phyloP scores from a whole-genome alignment of 2,888 invertebrate species.

The Conchocele bisecta region DNA sequence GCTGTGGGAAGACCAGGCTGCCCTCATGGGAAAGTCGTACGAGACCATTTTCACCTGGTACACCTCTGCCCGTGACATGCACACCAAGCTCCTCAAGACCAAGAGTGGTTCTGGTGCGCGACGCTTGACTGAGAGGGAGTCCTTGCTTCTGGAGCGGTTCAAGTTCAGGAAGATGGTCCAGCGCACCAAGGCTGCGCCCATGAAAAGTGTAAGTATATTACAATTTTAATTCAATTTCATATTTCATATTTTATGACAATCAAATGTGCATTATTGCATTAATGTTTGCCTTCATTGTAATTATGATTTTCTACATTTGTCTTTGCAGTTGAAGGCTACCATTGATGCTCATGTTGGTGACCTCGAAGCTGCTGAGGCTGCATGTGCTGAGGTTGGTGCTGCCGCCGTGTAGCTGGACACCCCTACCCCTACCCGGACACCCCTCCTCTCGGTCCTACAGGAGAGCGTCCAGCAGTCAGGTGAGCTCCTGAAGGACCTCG shows the following conservation, averaged over 20 bases:
- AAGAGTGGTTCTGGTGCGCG: background rate
- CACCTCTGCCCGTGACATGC: too few relatives aligned
- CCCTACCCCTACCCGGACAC: background rate
- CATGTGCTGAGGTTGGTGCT: background rate
- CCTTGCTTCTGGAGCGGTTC: background rate
- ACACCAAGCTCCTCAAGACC: too few relatives aligned
- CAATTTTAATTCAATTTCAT: too few relatives aligned
- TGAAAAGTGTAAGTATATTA: too few relatives aligned
- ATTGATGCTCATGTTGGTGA: background rate
- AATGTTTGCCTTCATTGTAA: background rate
- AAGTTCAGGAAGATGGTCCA: background rate
- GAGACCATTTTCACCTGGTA: background rate
- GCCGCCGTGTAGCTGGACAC: background rate
- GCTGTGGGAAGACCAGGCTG: background rate
- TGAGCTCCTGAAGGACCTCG: background rate
- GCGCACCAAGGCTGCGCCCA: too few relatives aligned
- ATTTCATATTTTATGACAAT: too few relatives aligned
- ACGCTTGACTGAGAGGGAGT: background rate
- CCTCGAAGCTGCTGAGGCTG: background rate
- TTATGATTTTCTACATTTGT: background rate
- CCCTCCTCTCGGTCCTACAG: background rate
- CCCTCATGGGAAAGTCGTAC: background rate
- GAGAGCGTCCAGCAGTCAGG: too few relatives aligned
- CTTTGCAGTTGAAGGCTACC: background rate
- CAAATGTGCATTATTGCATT: too few relatives aligned